These are phyloP conservation scores for Microtus richardsoni DNA, from an alignment of 2,113 vertebrate species.

Conservation along the genomic window DNA sequence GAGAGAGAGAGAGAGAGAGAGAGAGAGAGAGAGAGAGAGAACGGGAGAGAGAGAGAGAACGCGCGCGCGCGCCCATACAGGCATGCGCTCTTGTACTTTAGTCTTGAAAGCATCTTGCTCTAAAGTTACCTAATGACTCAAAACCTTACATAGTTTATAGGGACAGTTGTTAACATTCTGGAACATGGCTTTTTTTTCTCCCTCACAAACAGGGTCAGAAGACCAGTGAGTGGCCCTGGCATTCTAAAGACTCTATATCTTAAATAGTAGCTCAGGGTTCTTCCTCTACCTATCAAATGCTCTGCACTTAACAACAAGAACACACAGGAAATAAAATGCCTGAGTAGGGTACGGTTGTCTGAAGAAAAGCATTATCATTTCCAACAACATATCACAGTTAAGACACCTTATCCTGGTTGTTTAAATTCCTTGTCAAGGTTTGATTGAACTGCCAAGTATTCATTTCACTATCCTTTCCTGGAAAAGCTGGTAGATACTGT, in stretches of 20 bases:
- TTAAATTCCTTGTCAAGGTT: not conserved
- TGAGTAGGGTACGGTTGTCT: not conserved
- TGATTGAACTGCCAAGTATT: constrained; percentile 2
- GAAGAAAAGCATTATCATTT: not conserved
- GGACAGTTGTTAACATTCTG: not conserved
- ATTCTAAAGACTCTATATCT: not conserved
- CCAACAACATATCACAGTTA: not conserved
- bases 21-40: too few relatives aligned
- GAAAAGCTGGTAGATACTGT: not conserved
- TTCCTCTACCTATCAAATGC: not conserved
- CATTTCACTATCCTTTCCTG: not conserved
- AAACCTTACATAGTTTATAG: not conserved
- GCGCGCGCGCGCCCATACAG: not conserved
- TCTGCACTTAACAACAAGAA: not conserved
- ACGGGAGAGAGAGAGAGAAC: too few relatives aligned
- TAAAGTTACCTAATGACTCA: not conserved
- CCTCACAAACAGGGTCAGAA: not conserved
- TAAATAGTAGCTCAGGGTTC: constrained; percentile 6
- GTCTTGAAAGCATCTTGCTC: not conserved
- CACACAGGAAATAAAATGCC: constrained; percentile 32
- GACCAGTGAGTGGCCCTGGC: not conserved
- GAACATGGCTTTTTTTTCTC: constrained; percentile 7
- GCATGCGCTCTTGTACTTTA: not conserved
- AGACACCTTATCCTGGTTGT: not conserved
- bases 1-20: too few relatives aligned